Evolutionary conservation across 2,888 invertebrate species (phyloP).

Genomic region (Argyresthia albistria): DNA sequence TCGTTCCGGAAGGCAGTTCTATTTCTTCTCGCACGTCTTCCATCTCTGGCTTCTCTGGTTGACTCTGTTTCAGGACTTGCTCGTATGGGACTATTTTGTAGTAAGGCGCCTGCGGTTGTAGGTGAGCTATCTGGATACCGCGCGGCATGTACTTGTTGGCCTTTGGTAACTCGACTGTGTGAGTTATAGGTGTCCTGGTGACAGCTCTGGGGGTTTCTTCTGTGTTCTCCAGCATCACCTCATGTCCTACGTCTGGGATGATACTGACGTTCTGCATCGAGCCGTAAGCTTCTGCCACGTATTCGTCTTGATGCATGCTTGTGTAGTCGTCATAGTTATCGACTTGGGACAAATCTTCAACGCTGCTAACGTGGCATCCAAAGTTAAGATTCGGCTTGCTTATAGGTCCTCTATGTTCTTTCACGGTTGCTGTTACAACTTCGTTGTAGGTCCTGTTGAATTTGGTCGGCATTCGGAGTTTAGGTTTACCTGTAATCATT

Average conservation of each 20-base stretch:
- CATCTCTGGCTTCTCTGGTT: not conserved
- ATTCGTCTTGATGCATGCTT: not conserved
- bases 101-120: slow-evolving; percentile 41
- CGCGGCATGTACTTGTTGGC: slow-evolving; percentile 18
- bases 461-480: not conserved
- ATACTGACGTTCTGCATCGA: not conserved
- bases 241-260: slow-evolving; percentile 52
- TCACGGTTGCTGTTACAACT: not conserved
- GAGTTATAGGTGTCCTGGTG: slow-evolving; percentile 13
- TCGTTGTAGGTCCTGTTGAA: not conserved
- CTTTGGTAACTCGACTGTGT: slow-evolving; percentile 34
- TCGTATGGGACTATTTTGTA: slow-evolving; percentile 51
- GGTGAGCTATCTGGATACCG: slow-evolving; percentile 35
- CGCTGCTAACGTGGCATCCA: not conserved
- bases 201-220: slow-evolving; percentile 21
- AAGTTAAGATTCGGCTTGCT: not conserved
- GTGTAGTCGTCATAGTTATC: not conserved
- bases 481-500: not conserved
- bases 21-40: slow-evolving; percentile 12
- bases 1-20: slow-evolving; percentile 37
- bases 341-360: not conserved
- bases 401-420: not conserved
- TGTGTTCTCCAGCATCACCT: slow-evolving; percentile 36
- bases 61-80: not conserved
- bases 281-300: not conserved